Evolutionary conservation across 2,113 vertebrate genomes (phyloP).

Genomic region (Ancistrus triradiatus): DNA sequence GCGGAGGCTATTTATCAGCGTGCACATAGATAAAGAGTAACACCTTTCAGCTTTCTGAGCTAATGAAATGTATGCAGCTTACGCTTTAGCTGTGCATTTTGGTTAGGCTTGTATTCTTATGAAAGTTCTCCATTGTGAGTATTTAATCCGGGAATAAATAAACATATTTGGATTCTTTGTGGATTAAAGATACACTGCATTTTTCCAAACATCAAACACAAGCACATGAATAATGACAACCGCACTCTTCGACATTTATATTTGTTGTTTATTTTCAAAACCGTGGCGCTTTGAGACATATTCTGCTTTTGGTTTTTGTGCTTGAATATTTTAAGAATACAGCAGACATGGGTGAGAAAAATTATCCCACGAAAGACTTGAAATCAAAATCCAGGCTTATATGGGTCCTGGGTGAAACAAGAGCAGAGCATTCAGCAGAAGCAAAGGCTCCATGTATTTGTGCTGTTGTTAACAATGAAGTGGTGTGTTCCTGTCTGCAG

Average conservation of each 20-base stretch:
- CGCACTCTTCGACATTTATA: not conserved
- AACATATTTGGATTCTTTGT: constrained; percentile 61
- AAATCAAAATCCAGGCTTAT: constrained; percentile 17
- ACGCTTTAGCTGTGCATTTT: constrained; percentile 55
- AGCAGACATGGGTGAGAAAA: constrained; percentile 6
- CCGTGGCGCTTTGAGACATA: constrained; percentile 44
- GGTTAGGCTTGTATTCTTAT: constrained; percentile 63
- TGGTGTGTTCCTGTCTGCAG: constrained; percentile 34
- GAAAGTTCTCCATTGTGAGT: constrained; percentile 63
- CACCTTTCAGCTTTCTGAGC: constrained; percentile 57
- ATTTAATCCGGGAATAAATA: constrained; percentile 65
- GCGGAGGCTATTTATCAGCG: constrained; percentile 53
- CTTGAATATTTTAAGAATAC: constrained; percentile 40
- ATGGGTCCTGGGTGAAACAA: constrained; percentile 32
- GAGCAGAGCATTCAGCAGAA: constrained; percentile 2
- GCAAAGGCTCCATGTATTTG: constrained; percentile 24
- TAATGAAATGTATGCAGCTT: constrained; percentile 58
- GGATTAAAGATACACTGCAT: constrained; percentile 65
- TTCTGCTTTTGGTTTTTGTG: constrained; percentile 37
- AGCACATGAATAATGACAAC: constrained; percentile 45
- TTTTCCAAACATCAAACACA: constrained; percentile 67
- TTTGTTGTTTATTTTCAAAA: constrained; percentile 12
- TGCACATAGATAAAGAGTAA: constrained; percentile 64
- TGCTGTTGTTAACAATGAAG: constrained; percentile 36
- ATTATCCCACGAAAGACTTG: not conserved